These are phyloP conservation scores for Echinometra lucunter DNA, from an alignment of 53 echinoderm and acorn worm species.

Conservation along the genomic window DNA sequence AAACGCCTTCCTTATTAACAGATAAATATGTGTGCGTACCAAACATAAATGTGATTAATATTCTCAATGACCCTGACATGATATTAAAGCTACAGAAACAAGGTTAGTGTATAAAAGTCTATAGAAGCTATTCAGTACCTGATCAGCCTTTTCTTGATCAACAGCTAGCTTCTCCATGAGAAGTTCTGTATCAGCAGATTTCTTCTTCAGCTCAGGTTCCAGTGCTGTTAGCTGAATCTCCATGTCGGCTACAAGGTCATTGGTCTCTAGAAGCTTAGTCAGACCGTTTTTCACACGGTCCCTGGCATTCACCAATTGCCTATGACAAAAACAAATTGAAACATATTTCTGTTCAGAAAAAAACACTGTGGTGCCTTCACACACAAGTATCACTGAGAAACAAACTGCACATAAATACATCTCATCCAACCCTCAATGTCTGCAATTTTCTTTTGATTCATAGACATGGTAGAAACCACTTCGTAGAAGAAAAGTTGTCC, in stretches of 20 bases:
- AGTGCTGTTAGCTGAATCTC: slow-evolving; percentile 94
- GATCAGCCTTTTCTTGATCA: slow-evolving; percentile 97
- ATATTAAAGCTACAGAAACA: background rate
- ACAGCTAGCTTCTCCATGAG: slow-evolving; percentile 98
- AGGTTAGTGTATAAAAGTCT: background rate
- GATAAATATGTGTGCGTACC: background rate
- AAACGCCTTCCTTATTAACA: background rate
- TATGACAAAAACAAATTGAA: slow-evolving; percentile 35
- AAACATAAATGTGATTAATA: background rate
- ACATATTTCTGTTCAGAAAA: background rate
- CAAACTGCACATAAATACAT: background rate
- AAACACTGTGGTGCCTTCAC: background rate
- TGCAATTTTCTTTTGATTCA: too few species aligned
- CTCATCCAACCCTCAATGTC: too few species aligned
- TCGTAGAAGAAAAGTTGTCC: too few species aligned
- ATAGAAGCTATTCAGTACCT: slow-evolving; percentile 62
- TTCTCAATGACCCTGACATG: background rate
- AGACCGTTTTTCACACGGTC: slow-evolving; percentile 96
- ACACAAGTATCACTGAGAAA: background rate
- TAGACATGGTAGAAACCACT: too few species aligned
- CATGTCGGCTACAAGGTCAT: slow-evolving; percentile 93
- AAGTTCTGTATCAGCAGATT: slow-evolving; percentile 91
- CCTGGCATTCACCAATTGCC: slow-evolving; percentile 93
- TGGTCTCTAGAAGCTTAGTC: slow-evolving; percentile 94
- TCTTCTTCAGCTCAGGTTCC: slow-evolving; percentile 97